Percentiles rank a stretch among this genome's conserved stretches.
Conservation (phyloP, 2,797 vertebrate species). For the Dendrocincla fuliginosa region DNA sequence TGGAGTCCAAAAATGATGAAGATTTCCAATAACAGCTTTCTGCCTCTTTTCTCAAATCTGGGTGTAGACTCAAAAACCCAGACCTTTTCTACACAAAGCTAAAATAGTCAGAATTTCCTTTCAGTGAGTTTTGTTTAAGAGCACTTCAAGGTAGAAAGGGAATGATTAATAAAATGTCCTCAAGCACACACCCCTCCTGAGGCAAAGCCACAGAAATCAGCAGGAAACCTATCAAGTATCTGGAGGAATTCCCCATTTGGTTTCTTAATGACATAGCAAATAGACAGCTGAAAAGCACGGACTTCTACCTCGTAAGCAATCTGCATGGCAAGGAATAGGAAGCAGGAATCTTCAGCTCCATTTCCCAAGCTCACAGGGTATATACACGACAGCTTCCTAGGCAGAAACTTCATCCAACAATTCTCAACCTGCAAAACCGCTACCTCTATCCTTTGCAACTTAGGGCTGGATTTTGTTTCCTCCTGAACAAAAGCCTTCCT, state of each 20-base stretch:
- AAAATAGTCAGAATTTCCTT: background rate
- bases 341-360: background rate
- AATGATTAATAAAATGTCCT: background rate
- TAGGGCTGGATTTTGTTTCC: background rate
- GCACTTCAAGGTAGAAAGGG: background rate
- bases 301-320: background rate
- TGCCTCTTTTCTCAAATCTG: background rate
- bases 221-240: background rate
- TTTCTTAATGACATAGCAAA: background rate
- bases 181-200: background rate
- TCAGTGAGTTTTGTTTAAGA: background rate
- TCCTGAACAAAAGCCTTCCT: background rate
- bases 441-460: background rate
- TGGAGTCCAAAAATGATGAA: background rate
- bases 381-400: background rate
- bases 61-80: background rate
- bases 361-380: background rate
- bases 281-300: background rate
- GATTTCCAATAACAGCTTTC: background rate
- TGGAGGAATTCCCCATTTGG: background rate
- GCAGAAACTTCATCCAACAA: background rate
- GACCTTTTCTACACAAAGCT: background rate
- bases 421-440: background rate
- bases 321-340: background rate
- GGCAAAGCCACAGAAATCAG: background rate